A percentile compares a stretch with the other conserved stretches of the same genome.
These are phyloP conservation scores for Pangasius djambal DNA, from an alignment of 2,797 vertebrate species.

Conservation along the genomic window DNA sequence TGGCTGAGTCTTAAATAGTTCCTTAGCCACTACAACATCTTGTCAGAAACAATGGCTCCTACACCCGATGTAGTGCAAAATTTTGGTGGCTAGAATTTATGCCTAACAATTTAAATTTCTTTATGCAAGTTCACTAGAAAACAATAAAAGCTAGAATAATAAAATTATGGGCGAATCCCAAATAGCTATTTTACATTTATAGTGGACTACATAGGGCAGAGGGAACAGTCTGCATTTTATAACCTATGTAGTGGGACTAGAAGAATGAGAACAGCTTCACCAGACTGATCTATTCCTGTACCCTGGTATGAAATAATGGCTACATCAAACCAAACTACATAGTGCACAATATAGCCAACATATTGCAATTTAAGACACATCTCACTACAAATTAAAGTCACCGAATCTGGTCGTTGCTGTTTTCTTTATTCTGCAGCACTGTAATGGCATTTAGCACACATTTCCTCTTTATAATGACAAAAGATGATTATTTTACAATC, in stretches of 20 bases:
- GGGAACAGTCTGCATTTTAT: not conserved
- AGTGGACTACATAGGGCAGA: not conserved
- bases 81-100: not conserved
- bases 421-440: constrained; percentile 57
- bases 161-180: not conserved
- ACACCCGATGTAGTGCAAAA: no score
- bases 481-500: constrained; percentile 55
- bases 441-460: constrained; percentile 47
- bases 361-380: not conserved
- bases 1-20: not conserved
- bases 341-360: not conserved
- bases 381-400: not conserved
- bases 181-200: not conserved
- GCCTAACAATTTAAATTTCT: not conserved
- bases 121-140: not conserved
- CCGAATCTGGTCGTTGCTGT: not conserved
- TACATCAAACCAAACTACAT: not conserved
- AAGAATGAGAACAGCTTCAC: not conserved
- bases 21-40: not conserved
- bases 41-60: no score
- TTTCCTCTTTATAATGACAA: not conserved
- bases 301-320: not conserved
- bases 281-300: not conserved
- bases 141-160: not conserved
- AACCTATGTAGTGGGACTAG: not conserved